phyloP scores from a whole-genome alignment of 2,888 invertebrate species.

The Catocala sponsa region DNA sequence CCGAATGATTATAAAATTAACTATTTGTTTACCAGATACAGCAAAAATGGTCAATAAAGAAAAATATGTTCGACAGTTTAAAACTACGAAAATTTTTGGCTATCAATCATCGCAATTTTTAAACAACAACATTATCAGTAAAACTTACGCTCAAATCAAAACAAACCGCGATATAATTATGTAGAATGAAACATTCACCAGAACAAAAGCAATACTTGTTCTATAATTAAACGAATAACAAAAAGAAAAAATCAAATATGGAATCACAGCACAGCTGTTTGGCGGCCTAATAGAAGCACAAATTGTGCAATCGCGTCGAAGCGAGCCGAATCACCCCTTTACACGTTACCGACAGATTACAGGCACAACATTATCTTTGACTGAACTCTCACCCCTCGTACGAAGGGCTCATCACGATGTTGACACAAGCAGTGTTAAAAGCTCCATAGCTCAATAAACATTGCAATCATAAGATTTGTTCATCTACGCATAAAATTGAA shows the following conservation, averaged over 20 bases:
- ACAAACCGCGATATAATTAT: no score
- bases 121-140: no score
- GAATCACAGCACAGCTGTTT: conserved; percentile 31
- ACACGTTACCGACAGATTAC: conserved; percentile 72
- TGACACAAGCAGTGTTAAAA: conserved; percentile 47
- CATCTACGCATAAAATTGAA: conserved; percentile 68
- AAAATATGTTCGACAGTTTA: no score
- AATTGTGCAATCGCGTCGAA: conserved; percentile 67
- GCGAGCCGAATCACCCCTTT: conserved; percentile 74
- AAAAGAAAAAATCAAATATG: conserved; percentile 12
- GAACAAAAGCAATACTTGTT: no score
- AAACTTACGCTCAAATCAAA: no score
- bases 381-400: conserved; percentile 50
- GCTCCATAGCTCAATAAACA: conserved; percentile 48
- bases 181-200: no score
- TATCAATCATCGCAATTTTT: no score
- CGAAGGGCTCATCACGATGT: conserved; percentile 24
- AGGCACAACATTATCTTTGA: conserved; percentile 60
- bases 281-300: conserved; percentile 37
- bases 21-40: no score
- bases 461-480: conserved; percentile 43
- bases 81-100: no score
- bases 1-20: no score
- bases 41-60: no score
- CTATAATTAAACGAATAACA: conserved; percentile 28